These are phyloP conservation scores for Serranus cabrilla DNA, from an alignment of 2,797 vertebrate genomes.

Conservation along the genomic window DNA sequence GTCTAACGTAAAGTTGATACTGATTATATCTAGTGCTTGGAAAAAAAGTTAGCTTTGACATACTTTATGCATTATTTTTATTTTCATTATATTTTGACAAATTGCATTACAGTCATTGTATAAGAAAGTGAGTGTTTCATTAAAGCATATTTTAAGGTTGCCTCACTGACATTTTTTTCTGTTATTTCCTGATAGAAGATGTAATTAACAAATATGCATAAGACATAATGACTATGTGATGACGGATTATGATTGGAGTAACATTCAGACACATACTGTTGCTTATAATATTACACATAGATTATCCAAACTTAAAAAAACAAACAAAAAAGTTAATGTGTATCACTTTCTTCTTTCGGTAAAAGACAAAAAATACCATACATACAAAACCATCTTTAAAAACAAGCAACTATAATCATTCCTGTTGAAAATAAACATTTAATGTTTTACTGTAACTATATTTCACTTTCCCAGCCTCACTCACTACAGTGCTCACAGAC, in stretches of 20 bases:
- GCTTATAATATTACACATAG: slow-evolving; percentile 8
- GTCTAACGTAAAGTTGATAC: not conserved
- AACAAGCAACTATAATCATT: slow-evolving; percentile 11
- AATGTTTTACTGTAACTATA: not conserved
- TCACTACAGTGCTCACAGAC: slow-evolving; percentile 32
- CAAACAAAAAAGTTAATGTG: not conserved
- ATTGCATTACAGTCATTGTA: slow-evolving; percentile 4
- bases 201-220: slow-evolving; percentile 30
- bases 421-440: slow-evolving; percentile 8
- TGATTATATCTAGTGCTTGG: not conserved
- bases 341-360: slow-evolving; percentile 13
- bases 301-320: slow-evolving; percentile 7
- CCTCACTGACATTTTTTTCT: not conserved
- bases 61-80: not conserved
- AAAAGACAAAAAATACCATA: slow-evolving; percentile 24
- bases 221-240: slow-evolving; percentile 3
- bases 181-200: slow-evolving; percentile 15
- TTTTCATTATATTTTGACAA: slow-evolving; percentile 3
- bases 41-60: not conserved
- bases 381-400: slow-evolving; percentile 43
- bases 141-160: not conserved
- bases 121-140: not conserved
- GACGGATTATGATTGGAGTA: slow-evolving; percentile 9
- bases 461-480: slow-evolving; percentile 6
- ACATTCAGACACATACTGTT: slow-evolving; percentile 28